Percentiles rank a stretch among this genome's conserved stretches.
Conservation (phyloP, 1,140 invertebrate species). For the Nasonia longicornis region DNA sequence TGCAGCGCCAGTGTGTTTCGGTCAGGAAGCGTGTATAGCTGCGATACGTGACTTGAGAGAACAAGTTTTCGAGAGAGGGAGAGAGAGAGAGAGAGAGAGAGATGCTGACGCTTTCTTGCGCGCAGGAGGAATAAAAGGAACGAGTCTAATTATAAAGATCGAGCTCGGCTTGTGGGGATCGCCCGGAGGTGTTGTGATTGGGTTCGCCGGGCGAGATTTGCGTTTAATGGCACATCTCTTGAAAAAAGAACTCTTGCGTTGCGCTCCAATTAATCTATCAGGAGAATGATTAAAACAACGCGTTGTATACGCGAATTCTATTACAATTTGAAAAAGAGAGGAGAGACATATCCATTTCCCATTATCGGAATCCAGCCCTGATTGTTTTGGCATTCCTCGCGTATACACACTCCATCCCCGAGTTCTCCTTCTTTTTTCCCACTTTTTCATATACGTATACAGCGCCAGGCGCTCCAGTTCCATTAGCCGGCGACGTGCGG, state of each 20-base stretch:
- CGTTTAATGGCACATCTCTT: no score
- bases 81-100: background rate
- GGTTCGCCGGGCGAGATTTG: background rate
- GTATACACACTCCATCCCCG: background rate
- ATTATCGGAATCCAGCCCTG: slow-evolving; percentile 1
- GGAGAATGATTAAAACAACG: background rate
- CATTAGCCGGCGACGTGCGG: slow-evolving; percentile 37
- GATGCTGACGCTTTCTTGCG: background rate
- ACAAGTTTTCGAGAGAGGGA: background rate
- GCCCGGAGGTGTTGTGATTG: background rate
- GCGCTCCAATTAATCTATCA: background rate
- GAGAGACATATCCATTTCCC: background rate
- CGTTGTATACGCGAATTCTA: background rate
- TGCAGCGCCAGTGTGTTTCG: slow-evolving; percentile 39
- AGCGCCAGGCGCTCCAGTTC: slow-evolving; percentile 6
- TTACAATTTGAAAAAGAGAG: background rate
- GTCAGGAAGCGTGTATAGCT: slow-evolving; percentile 55
- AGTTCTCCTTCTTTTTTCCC: background rate
- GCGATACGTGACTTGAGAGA: slow-evolving; percentile 57
- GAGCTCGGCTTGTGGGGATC: background rate
- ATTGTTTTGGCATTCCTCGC: slow-evolving; percentile 2
- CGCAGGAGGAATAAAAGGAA: slow-evolving; percentile 22
- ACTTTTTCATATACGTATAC: background rate
- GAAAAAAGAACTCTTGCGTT: background rate
- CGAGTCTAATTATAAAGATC: slow-evolving; percentile 41